phyloP scores from a whole-genome alignment of 2,797 vertebrate genomes.

The Galago senegalensis region DNA sequence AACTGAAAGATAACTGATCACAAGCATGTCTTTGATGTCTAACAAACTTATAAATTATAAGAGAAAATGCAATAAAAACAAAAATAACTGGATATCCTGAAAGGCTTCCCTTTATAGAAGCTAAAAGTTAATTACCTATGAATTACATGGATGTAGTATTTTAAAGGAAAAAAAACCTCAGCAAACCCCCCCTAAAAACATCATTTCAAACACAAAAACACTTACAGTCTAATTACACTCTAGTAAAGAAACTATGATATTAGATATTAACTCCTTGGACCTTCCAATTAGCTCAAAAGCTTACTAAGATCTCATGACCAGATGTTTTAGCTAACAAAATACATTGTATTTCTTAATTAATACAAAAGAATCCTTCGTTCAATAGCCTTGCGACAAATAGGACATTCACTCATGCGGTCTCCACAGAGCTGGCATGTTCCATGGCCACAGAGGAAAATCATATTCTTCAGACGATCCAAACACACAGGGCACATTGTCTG shows the following conservation, averaged over 20 bases:
- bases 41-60: conserved; percentile 62
- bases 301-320: conserved; percentile 64
- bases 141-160: conserved; percentile 76
- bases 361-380: conserved; percentile 99
- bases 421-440: conserved; percentile 99
- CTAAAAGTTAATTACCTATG: conserved; percentile 76
- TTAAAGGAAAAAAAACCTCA: conserved; percentile 68
- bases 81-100: conserved; percentile 62
- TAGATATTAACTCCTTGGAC: conserved; percentile 85
- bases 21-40: conserved; percentile 26
- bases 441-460: conserved; percentile 99
- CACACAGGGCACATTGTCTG: conserved; percentile 99
- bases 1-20: conserved; percentile 34
- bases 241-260: conserved; percentile 82
- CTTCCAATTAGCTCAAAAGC: conserved; percentile 71
- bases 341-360: conserved; percentile 87
- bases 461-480: conserved; percentile 99
- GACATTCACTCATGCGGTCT: conserved; percentile 99
- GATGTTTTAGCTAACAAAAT: conserved; percentile 75
- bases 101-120: conserved; percentile 72
- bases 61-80: conserved; percentile 60
- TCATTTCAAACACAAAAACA: conserved; percentile 81
- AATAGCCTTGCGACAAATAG: conserved; percentile 99
- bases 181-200: not conserved
- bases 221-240: conserved; percentile 82